phyloP scores from a whole-genome alignment of 2,888 invertebrate genomes.

The Anticlea derivata region DNA sequence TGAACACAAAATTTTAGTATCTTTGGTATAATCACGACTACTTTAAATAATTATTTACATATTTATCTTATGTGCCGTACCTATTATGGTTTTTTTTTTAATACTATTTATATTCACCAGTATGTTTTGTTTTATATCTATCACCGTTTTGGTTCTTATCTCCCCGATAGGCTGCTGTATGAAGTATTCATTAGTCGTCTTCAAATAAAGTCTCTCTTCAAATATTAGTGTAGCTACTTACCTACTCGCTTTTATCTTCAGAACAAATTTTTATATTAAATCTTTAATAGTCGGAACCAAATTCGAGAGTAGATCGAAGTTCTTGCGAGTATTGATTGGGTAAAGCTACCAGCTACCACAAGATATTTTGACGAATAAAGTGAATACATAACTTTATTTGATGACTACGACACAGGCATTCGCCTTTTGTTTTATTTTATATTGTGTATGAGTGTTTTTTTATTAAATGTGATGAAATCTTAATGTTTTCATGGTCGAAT shows the following conservation, averaged over 20 bases:
- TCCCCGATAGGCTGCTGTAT: slow-evolving; percentile 56
- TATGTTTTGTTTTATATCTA: slow-evolving; percentile 51
- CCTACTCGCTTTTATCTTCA: too few species aligned
- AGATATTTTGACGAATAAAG: too few species aligned
- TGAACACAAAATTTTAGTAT: slow-evolving; percentile 51
- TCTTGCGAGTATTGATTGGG: too few species aligned
- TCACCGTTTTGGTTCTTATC: slow-evolving; percentile 51
- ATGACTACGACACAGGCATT: slow-evolving; percentile 56
- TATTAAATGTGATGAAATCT: slow-evolving; percentile 42
- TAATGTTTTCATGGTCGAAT: slow-evolving; percentile 48
- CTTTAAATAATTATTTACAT: slow-evolving; percentile 30
- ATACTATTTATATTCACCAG: slow-evolving; percentile 54
- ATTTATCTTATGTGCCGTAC: too few species aligned
- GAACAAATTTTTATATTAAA: too few species aligned
- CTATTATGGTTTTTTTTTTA: too few species aligned
- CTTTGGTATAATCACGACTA: slow-evolving; percentile 37
- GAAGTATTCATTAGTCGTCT: slow-evolving; percentile 40
- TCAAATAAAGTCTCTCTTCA: slow-evolving; percentile 18
- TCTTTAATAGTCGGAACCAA: too few species aligned
- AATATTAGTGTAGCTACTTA: neutral
- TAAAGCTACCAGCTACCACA: too few species aligned
- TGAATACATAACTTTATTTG: slow-evolving; percentile 31
- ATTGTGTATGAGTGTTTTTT: slow-evolving; percentile 70
- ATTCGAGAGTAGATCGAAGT: too few species aligned
- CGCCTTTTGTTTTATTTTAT: slow-evolving; percentile 58